phyloP scores from a whole-genome alignment of 2,888 invertebrate species.

The Dasypogon diadema region DNA sequence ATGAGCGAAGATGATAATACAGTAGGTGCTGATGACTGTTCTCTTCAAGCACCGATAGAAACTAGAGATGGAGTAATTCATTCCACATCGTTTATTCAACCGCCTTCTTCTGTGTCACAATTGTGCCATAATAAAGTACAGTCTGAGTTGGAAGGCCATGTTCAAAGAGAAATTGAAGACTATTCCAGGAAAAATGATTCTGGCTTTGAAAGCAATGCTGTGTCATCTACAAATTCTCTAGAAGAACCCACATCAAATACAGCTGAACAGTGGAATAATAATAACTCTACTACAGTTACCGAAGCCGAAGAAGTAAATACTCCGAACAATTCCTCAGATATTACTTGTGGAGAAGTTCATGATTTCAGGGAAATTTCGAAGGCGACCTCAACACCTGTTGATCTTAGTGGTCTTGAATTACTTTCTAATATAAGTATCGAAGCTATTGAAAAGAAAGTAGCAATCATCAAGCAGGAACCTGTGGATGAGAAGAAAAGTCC shows the following conservation, averaged over 20 bases:
- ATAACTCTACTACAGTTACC: neutral
- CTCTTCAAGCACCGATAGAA: conserved; percentile 26
- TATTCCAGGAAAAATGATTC: conserved; percentile 53
- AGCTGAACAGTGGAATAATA: conserved; percentile 5
- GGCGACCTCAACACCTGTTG: conserved; percentile 69
- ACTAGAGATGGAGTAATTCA: conserved; percentile 43
- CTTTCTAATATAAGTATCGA: conserved; percentile 87
- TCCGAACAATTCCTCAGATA: conserved; percentile 33
- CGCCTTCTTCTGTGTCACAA: conserved; percentile 32
- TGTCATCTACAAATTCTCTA: conserved; percentile 56
- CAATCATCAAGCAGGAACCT: conserved; percentile 65
- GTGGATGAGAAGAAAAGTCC: conserved; percentile 60
- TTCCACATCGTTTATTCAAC: conserved; percentile 42
- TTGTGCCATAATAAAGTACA: conserved; percentile 55
- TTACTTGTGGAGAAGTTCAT: conserved; percentile 57
- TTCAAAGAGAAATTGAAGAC: conserved; percentile 9
- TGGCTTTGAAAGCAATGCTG: conserved; percentile 57
- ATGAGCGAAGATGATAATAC: conserved; percentile 77
- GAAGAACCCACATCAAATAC: conserved; percentile 50
- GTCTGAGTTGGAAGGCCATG: conserved; percentile 6
- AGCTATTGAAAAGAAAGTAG: conserved; percentile 70
- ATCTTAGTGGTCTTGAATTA: conserved; percentile 84
- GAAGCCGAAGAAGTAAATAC: neutral
- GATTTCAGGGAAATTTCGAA: conserved; percentile 60
- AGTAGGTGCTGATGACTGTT: conserved; percentile 59